A percentile compares a stretch with the other conserved stretches of the same genome.
Evolutionary conservation across 1,140 invertebrate genomes (phyloP).

Genomic region (Pteromalus puparum): DNA sequence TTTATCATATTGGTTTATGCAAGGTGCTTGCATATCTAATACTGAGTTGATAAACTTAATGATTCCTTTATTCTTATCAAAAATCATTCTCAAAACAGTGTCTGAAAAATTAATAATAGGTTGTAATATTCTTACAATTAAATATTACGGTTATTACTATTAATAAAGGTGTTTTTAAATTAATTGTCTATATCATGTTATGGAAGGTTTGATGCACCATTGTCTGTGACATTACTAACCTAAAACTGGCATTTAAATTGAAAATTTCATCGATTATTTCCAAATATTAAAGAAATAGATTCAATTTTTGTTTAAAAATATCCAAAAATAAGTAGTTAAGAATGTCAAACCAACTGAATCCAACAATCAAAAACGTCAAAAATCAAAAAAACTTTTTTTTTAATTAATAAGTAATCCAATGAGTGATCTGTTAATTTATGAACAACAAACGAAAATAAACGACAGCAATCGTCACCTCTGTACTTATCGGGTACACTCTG

Average conservation of each 20-base stretch:
- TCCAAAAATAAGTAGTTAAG: too few species aligned
- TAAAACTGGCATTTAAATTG: background rate
- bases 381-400: too few species aligned
- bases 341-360: too few species aligned
- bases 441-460: too few species aligned
- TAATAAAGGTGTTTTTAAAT: background rate
- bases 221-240: background rate
- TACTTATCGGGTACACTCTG: slow-evolving; percentile 56
- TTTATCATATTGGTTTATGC: background rate
- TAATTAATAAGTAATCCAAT: too few species aligned
- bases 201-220: background rate
- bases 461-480: slow-evolving; percentile 53
- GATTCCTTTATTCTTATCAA: slow-evolving; percentile 56
- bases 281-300: background rate
- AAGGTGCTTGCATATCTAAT: slow-evolving; percentile 23
- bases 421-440: too few species aligned
- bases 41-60: slow-evolving; percentile 55
- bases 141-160: too few species aligned
- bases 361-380: too few species aligned
- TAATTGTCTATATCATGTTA: background rate
- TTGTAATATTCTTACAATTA: background rate
- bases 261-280: background rate
- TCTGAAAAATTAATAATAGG: slow-evolving; percentile 54
- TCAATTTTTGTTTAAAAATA: background rate
- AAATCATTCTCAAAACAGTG: slow-evolving; percentile 56